Percentiles rank a stretch among this genome's conserved stretches.
Conservation (phyloP, 2,888 invertebrate species). For the Punctoribates punctum region DNA sequence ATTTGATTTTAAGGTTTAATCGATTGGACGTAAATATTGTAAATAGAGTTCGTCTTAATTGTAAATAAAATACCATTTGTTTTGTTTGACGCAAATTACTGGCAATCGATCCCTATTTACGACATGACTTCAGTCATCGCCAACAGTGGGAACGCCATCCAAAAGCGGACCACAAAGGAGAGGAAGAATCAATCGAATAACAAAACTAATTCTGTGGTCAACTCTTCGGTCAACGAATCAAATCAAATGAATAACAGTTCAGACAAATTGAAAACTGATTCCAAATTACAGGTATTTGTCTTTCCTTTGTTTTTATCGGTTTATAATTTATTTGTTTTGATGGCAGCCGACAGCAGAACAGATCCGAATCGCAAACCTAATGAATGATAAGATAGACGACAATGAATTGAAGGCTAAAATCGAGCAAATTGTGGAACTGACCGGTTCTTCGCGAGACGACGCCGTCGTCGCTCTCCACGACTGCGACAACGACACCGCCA, state of each 20-base stretch:
- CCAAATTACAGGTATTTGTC: constrained; percentile 38
- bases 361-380: constrained; percentile 76
- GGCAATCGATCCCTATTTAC: neutral
- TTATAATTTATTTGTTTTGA: constrained; percentile 39
- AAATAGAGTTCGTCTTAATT: neutral
- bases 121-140: constrained; percentile 36
- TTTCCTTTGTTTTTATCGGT: neutral
- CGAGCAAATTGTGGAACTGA: constrained; percentile 77
- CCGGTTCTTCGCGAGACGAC: constrained; percentile 81
- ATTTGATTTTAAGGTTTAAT: neutral
- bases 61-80: neutral
- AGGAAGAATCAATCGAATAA: constrained; percentile 34
- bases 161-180: constrained; percentile 17
- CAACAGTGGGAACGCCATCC: neutral
- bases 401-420: constrained; percentile 66
- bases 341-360: constrained; percentile 77
- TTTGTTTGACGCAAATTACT: neutral
- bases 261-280: constrained; percentile 24
- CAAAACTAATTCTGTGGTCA: neutral
- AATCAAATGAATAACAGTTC: neutral
- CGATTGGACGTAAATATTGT: neutral
- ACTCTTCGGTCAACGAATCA: neutral
- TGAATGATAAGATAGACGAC: constrained; percentile 63
- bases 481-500: constrained; percentile 80
- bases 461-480: constrained; percentile 88